Base-by-base conservation (phyloP, 2,113 vertebrate genomes). In the Todiramphus chloris region DNA sequence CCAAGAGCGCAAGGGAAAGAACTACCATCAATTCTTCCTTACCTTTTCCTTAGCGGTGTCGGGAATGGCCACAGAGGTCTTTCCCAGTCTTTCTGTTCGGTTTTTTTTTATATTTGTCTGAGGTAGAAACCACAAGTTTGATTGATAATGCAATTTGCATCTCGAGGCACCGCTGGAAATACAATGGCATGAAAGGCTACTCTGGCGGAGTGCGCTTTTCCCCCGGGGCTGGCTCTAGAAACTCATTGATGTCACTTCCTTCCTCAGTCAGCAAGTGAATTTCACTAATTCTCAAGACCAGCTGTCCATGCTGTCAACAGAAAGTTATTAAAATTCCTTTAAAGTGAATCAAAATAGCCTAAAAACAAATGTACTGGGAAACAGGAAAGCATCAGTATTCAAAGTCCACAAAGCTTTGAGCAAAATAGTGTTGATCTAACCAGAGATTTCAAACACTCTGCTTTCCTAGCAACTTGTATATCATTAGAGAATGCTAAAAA, bases 291-390 rank as follows among this genome's bases (percentile, higher is more conserved):
- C 97, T 98, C 97, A 97, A 97, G 98, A 98, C 98, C 98, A 98
- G 98, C 98, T 98, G 98, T 98, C 98, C 98, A 83, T 97, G 98
- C 97, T 98, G 98, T 98, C 98, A 98, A 98, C 98, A 98, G 94
- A 98, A 98, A 98, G 98, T 98, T 98, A 98, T 98, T 98, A 98
- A 98, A 98, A 98, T 98, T 98, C 98, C 97, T 98, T 98, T 98
- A 98, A 98, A 98, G 98, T 98, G 98, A 98, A 98, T 98, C 98
- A 98, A 98, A 98, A 98, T 98, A 98, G 98, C 98, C 98, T 98
- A 97, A 98, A 98, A 98, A 98, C 98, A 98, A 98, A 98, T 98
- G 97, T 97, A 98, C 96, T 98, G 96, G 97, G 98, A 98, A 98
- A 98, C 98, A 98, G 98, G 98, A 98, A 98, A 98, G 98, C 98